Percentiles rank a stretch among this genome's conserved stretches.
phyloP scores from a whole-genome alignment of 2,888 invertebrate species.

The Xylota sylvarum region DNA sequence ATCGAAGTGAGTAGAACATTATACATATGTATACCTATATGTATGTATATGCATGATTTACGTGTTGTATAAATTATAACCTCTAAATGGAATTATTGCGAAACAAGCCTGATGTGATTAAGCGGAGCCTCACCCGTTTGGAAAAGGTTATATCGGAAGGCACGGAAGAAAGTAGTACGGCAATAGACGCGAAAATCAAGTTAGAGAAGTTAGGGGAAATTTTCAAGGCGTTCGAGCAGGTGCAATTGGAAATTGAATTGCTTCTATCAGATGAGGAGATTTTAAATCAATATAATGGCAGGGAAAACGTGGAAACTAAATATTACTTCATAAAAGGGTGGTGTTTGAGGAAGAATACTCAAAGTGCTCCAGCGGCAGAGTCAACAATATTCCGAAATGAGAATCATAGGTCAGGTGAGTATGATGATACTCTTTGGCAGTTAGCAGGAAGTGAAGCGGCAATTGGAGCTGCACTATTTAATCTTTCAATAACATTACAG shows the following conservation, averaged over 20 bases:
- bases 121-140: no score
- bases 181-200: no score
- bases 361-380: not conserved
- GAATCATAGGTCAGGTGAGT: not conserved
- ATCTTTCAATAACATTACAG: not conserved
- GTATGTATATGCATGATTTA: no score
- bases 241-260: conserved; percentile 26
- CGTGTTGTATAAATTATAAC: no score
- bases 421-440: not conserved
- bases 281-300: not conserved
- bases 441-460: not conserved
- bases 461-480: not conserved
- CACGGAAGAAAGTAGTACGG: no score
- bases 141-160: no score
- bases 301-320: conserved; percentile 9
- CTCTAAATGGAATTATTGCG: no score
- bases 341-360: not conserved
- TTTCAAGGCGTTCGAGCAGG: conserved; percentile 10
- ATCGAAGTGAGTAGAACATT: no score
- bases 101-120: no score
- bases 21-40: no score
- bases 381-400: no score
- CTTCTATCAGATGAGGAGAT: conserved; percentile 15
- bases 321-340: conserved; percentile 16
- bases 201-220: conserved; percentile 28